Conservation (phyloP, 1,140 invertebrate species). For the Sitodiplosis mosellana region DNA sequence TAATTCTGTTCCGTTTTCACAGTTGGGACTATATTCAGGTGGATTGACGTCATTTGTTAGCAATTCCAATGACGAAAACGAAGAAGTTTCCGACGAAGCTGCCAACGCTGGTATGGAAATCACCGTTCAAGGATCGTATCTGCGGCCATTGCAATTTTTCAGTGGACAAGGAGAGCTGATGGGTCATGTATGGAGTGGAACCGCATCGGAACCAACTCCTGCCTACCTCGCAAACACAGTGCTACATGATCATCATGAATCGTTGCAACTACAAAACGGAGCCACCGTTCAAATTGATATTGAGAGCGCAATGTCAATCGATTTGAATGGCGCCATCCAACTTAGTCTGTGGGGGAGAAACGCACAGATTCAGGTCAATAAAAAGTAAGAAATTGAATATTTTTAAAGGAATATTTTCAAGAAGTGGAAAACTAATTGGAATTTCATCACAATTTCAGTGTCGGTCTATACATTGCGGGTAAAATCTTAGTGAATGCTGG, state of each 20-base stretch:
- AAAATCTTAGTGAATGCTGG: constrained; percentile 41
- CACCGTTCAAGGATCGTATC: constrained; percentile 51
- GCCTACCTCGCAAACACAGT: constrained; percentile 59
- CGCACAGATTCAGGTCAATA: constrained; percentile 62
- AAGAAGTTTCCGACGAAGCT: constrained; percentile 31
- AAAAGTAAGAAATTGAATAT: constrained; percentile 45
- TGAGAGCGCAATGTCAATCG: constrained; percentile 56
- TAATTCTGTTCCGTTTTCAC: constrained; percentile 12
- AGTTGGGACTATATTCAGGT: constrained; percentile 64
- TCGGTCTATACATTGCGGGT: constrained; percentile 48
- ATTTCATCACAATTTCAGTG: constrained; percentile 34
- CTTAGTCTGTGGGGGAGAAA: constrained; percentile 77
- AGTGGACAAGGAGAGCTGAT: constrained; percentile 67
- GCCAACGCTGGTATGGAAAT: constrained; percentile 72
- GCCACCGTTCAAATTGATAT: constrained; percentile 49
- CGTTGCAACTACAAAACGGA: constrained; percentile 52
- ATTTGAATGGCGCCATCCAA: constrained; percentile 66
- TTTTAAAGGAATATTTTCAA: not conserved
- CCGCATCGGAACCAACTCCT: constrained; percentile 59
- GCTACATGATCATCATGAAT: constrained; percentile 53
- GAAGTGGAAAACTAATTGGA: not conserved
- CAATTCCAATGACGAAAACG: constrained; percentile 26
- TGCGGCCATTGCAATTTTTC: constrained; percentile 74
- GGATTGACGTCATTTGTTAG: constrained; percentile 49
- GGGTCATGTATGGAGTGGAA: constrained; percentile 76